These are phyloP conservation scores for Oscheius sp. DNA, from an alignment of 1,140 invertebrate species.

Conservation along the genomic window DNA sequence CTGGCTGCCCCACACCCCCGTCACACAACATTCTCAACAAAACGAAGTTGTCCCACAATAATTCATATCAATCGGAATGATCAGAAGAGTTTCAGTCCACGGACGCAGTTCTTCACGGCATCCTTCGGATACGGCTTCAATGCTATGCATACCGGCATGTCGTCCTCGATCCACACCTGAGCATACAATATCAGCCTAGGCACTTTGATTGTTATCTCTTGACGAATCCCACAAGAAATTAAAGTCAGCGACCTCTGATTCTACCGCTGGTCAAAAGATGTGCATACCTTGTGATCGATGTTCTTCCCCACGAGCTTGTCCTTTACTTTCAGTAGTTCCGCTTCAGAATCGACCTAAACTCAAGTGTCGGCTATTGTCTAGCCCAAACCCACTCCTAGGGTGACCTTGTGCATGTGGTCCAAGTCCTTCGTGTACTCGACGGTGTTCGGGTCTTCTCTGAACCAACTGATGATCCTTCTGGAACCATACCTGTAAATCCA, in stretches of 20 bases:
- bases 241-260: neutral
- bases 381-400: neutral
- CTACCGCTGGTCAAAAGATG: neutral
- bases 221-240: neutral
- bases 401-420: constrained; percentile 2
- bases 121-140: constrained; percentile 86
- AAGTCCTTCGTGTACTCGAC: constrained; percentile 47
- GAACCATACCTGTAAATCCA: constrained; percentile 42
- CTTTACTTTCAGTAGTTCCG: constrained; percentile 70
- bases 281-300: constrained; percentile 74
- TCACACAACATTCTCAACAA: no score
- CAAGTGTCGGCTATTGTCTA: constrained; percentile 4
- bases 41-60: no score
- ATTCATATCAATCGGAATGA: constrained; percentile 16
- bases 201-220: neutral
- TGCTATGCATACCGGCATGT: constrained; percentile 88
- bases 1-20: no score
- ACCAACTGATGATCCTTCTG: neutral
- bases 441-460: constrained; percentile 48
- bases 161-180: constrained; percentile 91
- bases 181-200: neutral
- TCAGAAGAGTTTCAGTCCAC: constrained; percentile 49
- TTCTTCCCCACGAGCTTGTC: constrained; percentile 71
- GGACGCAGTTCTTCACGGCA: constrained; percentile 42
- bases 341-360: constrained; percentile 73